Percentiles rank a stretch among this genome's conserved stretches.
Conservation (phyloP, 2,797 vertebrate genomes). For the Pseudochaenichthys georgianus region DNA sequence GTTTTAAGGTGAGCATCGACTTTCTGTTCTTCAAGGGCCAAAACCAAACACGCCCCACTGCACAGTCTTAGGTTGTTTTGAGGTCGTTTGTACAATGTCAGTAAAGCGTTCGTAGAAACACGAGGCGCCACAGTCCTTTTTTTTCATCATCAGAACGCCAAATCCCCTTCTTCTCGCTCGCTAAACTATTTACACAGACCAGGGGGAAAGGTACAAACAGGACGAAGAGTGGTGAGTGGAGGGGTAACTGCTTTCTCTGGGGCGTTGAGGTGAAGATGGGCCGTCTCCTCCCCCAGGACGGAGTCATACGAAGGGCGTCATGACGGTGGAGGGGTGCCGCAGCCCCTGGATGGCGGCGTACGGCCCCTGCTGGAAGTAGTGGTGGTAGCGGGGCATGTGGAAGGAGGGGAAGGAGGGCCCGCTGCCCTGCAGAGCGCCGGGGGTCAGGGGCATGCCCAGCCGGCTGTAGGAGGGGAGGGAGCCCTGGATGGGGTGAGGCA, state of each 20-base stretch:
- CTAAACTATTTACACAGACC: constrained; percentile 80
- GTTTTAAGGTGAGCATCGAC: constrained; percentile 35
- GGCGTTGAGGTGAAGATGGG: constrained; percentile 6
- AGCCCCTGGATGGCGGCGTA: constrained; percentile 99
- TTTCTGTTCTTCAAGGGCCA: constrained; percentile 48
- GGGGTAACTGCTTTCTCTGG: constrained; percentile 23
- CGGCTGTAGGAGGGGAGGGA: constrained; percentile 95
- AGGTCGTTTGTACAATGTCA: constrained; percentile 56
- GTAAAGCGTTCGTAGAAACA: constrained; percentile 31
- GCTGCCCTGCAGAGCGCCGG: constrained; percentile 91
- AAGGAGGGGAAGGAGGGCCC: constrained; percentile 97
- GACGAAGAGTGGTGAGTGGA: constrained; percentile 49
- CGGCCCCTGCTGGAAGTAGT: constrained; percentile 99
- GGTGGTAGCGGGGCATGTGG: constrained; percentile 99
- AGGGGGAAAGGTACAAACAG: constrained; percentile 44
- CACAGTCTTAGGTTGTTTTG: constrained; percentile 31
- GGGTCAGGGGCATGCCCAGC: constrained; percentile 94
- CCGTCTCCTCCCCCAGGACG: constrained; percentile 22
- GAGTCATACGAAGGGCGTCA: constrained; percentile 98
- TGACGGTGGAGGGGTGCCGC: constrained; percentile 96
- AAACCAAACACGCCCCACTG: constrained; percentile 51
- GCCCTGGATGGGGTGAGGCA: constrained; percentile 96
- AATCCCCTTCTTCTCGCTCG: constrained; percentile 33
- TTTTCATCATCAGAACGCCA: constrained; percentile 17
- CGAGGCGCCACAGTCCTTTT: constrained; percentile 22